Evolutionary conservation across 2,113 vertebrate genomes (phyloP).

Genomic region (Lucifuga dentata): DNA sequence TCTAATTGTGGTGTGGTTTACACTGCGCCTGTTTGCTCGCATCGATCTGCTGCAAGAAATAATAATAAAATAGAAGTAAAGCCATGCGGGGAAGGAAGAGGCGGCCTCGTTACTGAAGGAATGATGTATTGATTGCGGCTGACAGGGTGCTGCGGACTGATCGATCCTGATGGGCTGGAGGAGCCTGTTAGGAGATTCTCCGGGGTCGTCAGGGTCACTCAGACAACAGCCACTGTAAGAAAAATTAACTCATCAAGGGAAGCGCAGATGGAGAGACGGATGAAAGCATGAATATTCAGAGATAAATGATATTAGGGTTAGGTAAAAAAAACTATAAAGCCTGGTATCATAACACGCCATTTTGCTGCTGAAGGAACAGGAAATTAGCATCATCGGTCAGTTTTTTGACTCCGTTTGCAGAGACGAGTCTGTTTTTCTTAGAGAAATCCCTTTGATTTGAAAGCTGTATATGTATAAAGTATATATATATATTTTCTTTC

Average conservation of each 20-base stretch:
- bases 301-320: constrained; percentile 14
- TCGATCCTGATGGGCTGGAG: constrained; percentile 84
- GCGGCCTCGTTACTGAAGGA: constrained; percentile 88
- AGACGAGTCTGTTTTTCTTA: too few relatives aligned
- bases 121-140: constrained; percentile 94
- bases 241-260: constrained; percentile 85
- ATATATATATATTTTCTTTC: too few relatives aligned
- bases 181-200: constrained; percentile 87
- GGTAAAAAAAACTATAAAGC: constrained; percentile 36
- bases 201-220: constrained; percentile 81
- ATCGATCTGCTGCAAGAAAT: constrained; percentile 86
- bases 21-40: constrained; percentile 84
- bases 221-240: constrained; percentile 81
- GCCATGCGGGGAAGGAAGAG: constrained; percentile 80
- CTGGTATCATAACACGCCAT: background rate
- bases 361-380: too few relatives aligned
- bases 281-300: constrained; percentile 43
- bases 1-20: constrained; percentile 91
- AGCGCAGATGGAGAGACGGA: constrained; percentile 47
- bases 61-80: constrained; percentile 88
- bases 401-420: background rate
- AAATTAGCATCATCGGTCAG: too few relatives aligned
- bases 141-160: constrained; percentile 90
- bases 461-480: too few relatives aligned
- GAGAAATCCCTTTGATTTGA: too few relatives aligned